phyloP scores from a whole-genome alignment of 2,888 invertebrate genomes.

The Coelogynopora nodosa region DNA sequence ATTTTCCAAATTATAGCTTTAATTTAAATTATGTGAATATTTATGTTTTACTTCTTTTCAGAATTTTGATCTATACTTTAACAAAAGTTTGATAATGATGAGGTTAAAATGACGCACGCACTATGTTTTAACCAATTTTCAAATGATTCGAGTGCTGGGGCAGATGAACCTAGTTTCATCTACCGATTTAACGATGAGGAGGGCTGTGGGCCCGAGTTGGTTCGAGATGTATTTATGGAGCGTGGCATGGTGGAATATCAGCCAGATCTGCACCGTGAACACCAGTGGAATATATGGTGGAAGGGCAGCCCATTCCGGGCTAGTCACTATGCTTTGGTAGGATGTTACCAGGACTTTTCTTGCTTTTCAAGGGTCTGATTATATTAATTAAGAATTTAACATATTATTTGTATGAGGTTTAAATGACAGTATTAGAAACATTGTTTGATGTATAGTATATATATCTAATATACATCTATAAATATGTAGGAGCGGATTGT shows the following conservation, averaged over 20 bases:
- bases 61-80: too few species aligned
- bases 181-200: slow-evolving; percentile 57
- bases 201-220: slow-evolving; percentile 55
- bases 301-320: slow-evolving; percentile 71
- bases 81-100: too few species aligned
- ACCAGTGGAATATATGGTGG: slow-evolving; percentile 81
- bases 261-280: slow-evolving; percentile 64
- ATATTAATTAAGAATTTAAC: background rate
- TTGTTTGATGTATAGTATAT: too few species aligned
- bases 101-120: slow-evolving; percentile 6
- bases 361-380: background rate
- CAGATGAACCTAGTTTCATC: slow-evolving; percentile 45
- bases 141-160: background rate
- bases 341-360: background rate
- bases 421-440: too few species aligned
- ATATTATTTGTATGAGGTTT: background rate
- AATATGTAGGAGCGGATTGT: too few species aligned
- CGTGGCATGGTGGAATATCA: slow-evolving; percentile 76
- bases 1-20: too few species aligned
- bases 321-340: slow-evolving; percentile 54
- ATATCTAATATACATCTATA: too few species aligned
- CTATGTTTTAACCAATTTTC: background rate
- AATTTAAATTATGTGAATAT: too few species aligned
- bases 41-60: too few species aligned
- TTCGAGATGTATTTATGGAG: slow-evolving; percentile 70